A percentile compares a stretch with the other conserved stretches of the same genome.
Evolutionary conservation across 2,113 vertebrate species (phyloP).

Genomic region (Emberiza fucata): DNA sequence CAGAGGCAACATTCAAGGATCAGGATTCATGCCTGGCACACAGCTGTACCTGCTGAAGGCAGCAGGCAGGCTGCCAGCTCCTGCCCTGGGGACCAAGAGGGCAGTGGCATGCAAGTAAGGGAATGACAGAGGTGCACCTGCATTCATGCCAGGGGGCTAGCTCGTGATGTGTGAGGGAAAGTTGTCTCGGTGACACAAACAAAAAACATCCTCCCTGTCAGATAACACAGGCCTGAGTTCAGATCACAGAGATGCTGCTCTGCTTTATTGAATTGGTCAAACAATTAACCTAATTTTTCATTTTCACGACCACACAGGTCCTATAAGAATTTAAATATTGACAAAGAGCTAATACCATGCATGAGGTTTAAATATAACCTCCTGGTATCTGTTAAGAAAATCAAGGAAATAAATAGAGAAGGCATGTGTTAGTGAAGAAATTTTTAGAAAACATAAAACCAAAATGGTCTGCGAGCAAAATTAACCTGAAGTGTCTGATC

Average conservation of each 20-base stretch:
- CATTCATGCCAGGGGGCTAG: background rate
- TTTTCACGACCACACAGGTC: background rate
- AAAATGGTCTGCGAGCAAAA: background rate
- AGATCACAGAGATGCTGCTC: background rate
- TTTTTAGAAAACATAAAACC: background rate
- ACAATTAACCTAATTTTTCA: background rate
- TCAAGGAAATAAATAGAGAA: background rate
- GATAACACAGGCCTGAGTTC: background rate
- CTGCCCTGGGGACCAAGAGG: background rate
- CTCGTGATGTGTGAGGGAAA: background rate
- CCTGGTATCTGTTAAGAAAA: background rate
- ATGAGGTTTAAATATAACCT: background rate
- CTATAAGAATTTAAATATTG: background rate
- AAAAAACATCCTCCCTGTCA: background rate
- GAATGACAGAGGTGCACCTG: background rate
- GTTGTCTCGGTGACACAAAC: background rate
- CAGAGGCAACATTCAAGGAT: background rate
- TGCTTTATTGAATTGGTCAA: background rate
- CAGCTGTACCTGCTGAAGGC: background rate
- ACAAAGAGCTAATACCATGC: background rate
- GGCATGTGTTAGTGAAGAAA: background rate
- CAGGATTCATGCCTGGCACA: accelerated
- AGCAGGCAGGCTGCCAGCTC: background rate
- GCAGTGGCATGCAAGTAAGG: background rate
- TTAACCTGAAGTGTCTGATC: background rate